Base-by-base conservation (phyloP, 2,797 vertebrate species). In the Erpetoichthys calabaricus region DNA sequence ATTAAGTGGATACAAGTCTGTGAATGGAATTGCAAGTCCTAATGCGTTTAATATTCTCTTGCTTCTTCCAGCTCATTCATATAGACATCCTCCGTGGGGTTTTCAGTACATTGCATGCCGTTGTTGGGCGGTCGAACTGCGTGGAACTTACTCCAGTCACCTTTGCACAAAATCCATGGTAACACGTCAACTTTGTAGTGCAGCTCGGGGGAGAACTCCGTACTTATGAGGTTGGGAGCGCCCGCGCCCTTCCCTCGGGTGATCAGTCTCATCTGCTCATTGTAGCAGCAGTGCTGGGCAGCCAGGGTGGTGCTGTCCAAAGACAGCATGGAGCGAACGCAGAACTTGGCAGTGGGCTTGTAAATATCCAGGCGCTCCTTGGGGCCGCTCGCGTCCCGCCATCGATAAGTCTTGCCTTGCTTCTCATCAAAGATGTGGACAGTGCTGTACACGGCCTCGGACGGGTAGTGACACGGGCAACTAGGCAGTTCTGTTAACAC, bases 101-200 rank as follows among this genome's bases (percentile, higher is more conserved):
- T 94, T 65, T 90, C 86, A 0, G 76, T 65, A 7, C 91, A 98
- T 56, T 57, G 83, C 3, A 76, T 76, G 47, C 91, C 90, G 0
- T 95, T 97, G 84, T 95, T 96, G 8, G 94, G 93, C 1, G 92
- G 91, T 58, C 92, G 74, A 57, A 89, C 86, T 0, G 85, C 78
- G 0, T 96, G 91, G 70, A 92, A 94, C 25, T 90, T 88, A 75
- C 92, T 97, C 94, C 94, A 97, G 80, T 96, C 91, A 0, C 91
- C 94, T 69, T 97, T 97, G 75, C 94, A 97, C 64, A 94, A 82
- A 75, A 97, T 91, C 93, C 93, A 97, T 8, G 91, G 94, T 68
- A 93, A 70, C 61, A 82, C 90, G 75, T 97, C 94, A 68, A 96
- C 88, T 65, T 91, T 94, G 64, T 93, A 94, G 79, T 97, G 94